Conservation (phyloP, 2,888 invertebrate genomes). For the Eristalinus sepulchralis region DNA sequence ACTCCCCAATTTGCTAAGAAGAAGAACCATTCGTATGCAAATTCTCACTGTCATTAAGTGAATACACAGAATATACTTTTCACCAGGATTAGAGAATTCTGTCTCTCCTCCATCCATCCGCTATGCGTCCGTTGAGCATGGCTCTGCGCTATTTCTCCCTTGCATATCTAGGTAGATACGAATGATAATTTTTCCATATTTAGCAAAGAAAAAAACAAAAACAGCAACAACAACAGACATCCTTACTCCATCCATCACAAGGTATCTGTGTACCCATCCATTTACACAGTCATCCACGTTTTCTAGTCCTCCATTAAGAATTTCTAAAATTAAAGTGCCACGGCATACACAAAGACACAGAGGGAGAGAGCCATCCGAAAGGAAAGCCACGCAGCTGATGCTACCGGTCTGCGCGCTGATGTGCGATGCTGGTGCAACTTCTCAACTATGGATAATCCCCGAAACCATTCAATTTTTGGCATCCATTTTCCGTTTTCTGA, state of each 20-base stretch:
- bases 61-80: constrained; percentile 39
- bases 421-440: constrained; percentile 26
- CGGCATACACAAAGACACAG: neutral
- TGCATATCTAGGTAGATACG: constrained; percentile 44
- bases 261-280: constrained; percentile 5
- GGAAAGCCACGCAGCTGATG: constrained; percentile 34
- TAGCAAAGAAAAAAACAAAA: constrained; percentile 19
- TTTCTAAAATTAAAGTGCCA: constrained; percentile 59
- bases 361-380: neutral
- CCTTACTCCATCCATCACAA: constrained; percentile 6
- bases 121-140: constrained; percentile 24
- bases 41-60: constrained; percentile 52
- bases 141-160: constrained; percentile 18
- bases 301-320: constrained; percentile 46
- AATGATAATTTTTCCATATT: constrained; percentile 58
- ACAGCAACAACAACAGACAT: constrained; percentile 5
- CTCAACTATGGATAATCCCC: constrained; percentile 54
- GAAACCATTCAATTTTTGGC: constrained; percentile 59
- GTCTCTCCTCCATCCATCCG: neutral
- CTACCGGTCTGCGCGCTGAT: neutral
- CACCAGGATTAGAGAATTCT: constrained; percentile 47
- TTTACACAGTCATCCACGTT: constrained; percentile 61
- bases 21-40: constrained; percentile 61
- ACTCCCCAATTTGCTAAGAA: constrained; percentile 51
- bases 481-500: constrained; percentile 49